Conservation (phyloP, 2,888 invertebrate genomes). For the Microctonus aethiopoides region DNA sequence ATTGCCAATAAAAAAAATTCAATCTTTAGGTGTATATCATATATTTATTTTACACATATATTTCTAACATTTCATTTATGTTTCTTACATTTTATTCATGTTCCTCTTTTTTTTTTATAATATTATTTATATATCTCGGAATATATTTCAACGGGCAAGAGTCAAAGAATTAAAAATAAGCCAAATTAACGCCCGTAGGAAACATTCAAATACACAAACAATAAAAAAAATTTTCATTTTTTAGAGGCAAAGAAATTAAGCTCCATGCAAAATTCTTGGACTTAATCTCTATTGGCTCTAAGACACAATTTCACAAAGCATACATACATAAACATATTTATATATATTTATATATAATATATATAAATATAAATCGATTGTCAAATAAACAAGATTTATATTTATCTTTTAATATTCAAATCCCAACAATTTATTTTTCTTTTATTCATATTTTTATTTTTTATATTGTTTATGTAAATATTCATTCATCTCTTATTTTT, state of each 20-base stretch:
- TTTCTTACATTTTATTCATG: not conserved
- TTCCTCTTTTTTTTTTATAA: slow-evolving; percentile 37
- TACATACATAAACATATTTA: too few relatives aligned
- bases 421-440: slow-evolving; percentile 20
- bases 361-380: too few relatives aligned
- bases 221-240: too few relatives aligned
- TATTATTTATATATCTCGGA: slow-evolving; percentile 49
- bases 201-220: too few relatives aligned
- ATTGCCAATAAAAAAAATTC: not conserved
- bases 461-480: slow-evolving; percentile 30
- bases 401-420: too few relatives aligned
- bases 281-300: too few relatives aligned
- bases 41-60: slow-evolving; percentile 58
- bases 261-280: too few relatives aligned
- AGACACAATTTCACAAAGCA: too few relatives aligned
- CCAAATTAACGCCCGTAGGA: slow-evolving; percentile 51
- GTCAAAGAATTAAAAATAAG: slow-evolving; percentile 54
- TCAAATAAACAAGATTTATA: slow-evolving; percentile 39
- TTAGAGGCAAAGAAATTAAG: too few relatives aligned
- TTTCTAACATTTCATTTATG: slow-evolving; percentile 49
- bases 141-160: slow-evolving; percentile 56
- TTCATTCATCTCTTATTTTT: slow-evolving; percentile 38
- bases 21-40: slow-evolving; percentile 52
- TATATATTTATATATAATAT: slow-evolving; percentile 41
- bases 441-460: slow-evolving; percentile 25